Evolutionary conservation across 1,140 invertebrate species (phyloP).

Genomic region (Conopomorpha cramerella): DNA sequence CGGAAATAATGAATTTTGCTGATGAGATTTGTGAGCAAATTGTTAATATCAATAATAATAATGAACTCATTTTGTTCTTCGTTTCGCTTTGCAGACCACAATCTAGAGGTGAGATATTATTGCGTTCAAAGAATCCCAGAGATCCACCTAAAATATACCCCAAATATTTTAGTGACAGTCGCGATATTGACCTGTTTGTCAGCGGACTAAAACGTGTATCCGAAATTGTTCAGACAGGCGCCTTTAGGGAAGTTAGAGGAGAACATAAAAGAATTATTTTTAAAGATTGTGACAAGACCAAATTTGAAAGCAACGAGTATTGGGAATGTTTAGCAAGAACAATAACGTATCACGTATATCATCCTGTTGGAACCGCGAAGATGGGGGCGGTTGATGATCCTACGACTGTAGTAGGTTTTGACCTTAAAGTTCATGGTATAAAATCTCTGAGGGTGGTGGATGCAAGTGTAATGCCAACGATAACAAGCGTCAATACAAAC

Average conservation of each 20-base stretch:
- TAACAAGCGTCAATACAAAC: slow-evolving; percentile 74
- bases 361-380: slow-evolving; percentile 73
- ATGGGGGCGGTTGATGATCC: slow-evolving; percentile 75
- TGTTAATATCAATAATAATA: slow-evolving; percentile 50
- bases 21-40: slow-evolving; percentile 78
- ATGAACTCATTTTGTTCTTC: slow-evolving; percentile 36
- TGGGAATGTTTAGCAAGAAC: slow-evolving; percentile 48
- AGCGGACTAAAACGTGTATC: slow-evolving; percentile 24
- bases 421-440: slow-evolving; percentile 72
- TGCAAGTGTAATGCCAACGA: no score
- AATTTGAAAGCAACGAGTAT: slow-evolving; percentile 26
- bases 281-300: slow-evolving; percentile 26
- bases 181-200: slow-evolving; percentile 34
- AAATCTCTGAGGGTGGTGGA: slow-evolving; percentile 67
- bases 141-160: slow-evolving; percentile 64
- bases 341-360: slow-evolving; percentile 41
- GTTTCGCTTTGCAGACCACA: slow-evolving; percentile 36
- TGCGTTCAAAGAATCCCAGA: slow-evolving; percentile 71
- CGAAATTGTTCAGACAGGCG: slow-evolving; percentile 25
- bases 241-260: slow-evolving; percentile 20
- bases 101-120: slow-evolving; percentile 40
- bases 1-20: slow-evolving; percentile 55
- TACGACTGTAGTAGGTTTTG: slow-evolving; percentile 74
- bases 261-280: slow-evolving; percentile 35
- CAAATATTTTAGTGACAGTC: slow-evolving; percentile 36